Conservation (phyloP, 1,140 invertebrate species). For the Bombus sylvicola region DNA sequence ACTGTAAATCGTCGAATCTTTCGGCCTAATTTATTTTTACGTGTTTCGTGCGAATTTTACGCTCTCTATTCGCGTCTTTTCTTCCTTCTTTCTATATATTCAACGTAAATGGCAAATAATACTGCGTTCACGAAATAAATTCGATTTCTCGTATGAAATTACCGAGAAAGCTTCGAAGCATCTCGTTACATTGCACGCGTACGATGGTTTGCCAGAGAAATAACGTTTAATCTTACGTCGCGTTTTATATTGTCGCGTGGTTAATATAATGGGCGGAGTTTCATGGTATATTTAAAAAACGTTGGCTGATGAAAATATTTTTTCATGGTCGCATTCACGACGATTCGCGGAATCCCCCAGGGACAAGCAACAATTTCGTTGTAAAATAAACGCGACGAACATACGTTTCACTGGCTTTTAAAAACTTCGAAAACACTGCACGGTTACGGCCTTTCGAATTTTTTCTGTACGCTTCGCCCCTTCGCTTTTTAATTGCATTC, state of each 20-base stretch:
- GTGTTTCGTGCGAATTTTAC: background rate
- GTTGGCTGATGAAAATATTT: background rate
- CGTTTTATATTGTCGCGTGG: background rate
- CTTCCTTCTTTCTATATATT: background rate
- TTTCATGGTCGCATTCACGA: background rate
- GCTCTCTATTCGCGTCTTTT: background rate
- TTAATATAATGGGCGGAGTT: too few species aligned
- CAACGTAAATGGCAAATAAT: background rate
- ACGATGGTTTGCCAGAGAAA: too few species aligned
- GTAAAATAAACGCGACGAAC: background rate
- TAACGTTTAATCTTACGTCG: background rate
- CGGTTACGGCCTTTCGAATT: background rate
- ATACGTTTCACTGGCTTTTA: background rate
- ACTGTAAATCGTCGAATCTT: background rate
- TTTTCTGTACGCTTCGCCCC: background rate
- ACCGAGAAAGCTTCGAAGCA: background rate
- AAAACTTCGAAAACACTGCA: background rate
- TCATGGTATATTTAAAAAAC: too few species aligned
- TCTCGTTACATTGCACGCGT: too few species aligned
- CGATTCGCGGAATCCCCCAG: background rate
- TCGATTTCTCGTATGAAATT: background rate
- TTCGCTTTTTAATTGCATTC: slow-evolving; percentile 14
- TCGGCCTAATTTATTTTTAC: too few species aligned
- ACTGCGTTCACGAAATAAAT: background rate
- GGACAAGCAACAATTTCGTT: background rate